A percentile compares a stretch with the other conserved stretches of the same genome.
These are phyloP conservation scores for Zele albiditarsus DNA, from an alignment of 2,888 invertebrate genomes.

Conservation along the genomic window DNA sequence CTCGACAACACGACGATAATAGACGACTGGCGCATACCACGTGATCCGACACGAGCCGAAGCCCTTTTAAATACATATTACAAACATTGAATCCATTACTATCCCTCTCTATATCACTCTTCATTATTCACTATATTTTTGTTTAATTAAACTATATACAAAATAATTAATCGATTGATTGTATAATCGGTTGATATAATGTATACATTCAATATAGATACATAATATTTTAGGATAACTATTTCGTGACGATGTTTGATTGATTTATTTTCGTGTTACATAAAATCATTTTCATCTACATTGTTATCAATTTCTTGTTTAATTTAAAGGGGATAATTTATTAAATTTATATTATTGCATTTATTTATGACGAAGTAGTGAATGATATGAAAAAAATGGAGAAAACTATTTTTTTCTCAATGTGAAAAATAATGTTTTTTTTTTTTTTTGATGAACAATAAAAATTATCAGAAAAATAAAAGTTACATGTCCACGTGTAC, in stretches of 20 bases:
- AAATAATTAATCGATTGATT: slow-evolving; percentile 13
- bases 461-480: too few relatives aligned
- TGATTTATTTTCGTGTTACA: neutral
- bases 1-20: slow-evolving; percentile 40
- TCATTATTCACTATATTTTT: neutral
- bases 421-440: too few relatives aligned
- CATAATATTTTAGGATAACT: neutral
- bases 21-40: slow-evolving; percentile 49
- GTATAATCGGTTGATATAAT: neutral
- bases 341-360: too few relatives aligned
- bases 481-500: too few relatives aligned
- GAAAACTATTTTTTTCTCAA: too few relatives aligned
- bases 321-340: too few relatives aligned
- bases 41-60: slow-evolving; percentile 40
- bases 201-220: neutral
- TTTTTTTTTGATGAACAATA: too few relatives aligned
- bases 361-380: too few relatives aligned
- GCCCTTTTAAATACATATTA: slow-evolving; percentile 29
- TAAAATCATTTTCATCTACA: too few relatives aligned
- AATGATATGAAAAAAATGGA: too few relatives aligned
- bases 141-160: slow-evolving; percentile 17
- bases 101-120: neutral
- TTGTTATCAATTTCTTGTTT: too few relatives aligned
- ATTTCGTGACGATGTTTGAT: neutral
- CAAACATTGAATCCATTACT: slow-evolving; percentile 26